A percentile compares a stretch with the other conserved stretches of the same genome.
phyloP scores from a whole-genome alignment of 2,113 vertebrate species.

The Rattus rattus region DNA sequence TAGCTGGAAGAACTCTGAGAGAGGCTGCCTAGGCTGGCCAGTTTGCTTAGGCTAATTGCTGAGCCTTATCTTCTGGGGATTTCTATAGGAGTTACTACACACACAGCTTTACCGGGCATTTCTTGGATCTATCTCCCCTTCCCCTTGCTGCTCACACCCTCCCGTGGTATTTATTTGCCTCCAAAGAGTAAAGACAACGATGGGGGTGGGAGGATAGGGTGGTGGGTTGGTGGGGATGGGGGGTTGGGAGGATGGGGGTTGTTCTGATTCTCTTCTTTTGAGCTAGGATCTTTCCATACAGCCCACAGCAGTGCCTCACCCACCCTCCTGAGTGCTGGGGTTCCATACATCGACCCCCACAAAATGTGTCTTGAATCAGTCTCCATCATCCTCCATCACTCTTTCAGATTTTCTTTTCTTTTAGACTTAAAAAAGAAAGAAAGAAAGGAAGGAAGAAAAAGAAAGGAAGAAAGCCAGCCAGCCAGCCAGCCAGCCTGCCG shows the following conservation, averaged over 20 bases:
- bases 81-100: not conserved
- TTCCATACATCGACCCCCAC: not conserved
- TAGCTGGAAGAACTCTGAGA: not conserved
- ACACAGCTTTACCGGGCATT: not conserved
- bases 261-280: not conserved
- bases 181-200: not conserved
- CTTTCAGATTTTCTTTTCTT: not conserved
- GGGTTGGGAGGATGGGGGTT: too few species aligned
- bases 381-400: not conserved
- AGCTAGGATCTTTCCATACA: too few species aligned
- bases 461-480: too few species aligned
- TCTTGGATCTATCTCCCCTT: not conserved
- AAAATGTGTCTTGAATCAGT: not conserved
- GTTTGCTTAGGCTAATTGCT: not conserved
- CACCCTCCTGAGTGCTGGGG: too few species aligned
- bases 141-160: not conserved
- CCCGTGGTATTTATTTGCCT: not conserved
- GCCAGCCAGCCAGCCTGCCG: too few species aligned
- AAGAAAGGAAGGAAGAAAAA: too few species aligned
- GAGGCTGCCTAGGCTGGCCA: not conserved
- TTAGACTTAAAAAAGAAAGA: not conserved
- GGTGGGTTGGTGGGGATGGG: too few species aligned
- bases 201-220: too few species aligned
- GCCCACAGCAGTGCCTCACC: not conserved
- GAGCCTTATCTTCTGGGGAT: too few species aligned